Percentiles rank a stretch among this genome's conserved stretches.
Evolutionary conservation across 2,797 vertebrate species (phyloP).

Genomic region (Coluber constrictor): DNA sequence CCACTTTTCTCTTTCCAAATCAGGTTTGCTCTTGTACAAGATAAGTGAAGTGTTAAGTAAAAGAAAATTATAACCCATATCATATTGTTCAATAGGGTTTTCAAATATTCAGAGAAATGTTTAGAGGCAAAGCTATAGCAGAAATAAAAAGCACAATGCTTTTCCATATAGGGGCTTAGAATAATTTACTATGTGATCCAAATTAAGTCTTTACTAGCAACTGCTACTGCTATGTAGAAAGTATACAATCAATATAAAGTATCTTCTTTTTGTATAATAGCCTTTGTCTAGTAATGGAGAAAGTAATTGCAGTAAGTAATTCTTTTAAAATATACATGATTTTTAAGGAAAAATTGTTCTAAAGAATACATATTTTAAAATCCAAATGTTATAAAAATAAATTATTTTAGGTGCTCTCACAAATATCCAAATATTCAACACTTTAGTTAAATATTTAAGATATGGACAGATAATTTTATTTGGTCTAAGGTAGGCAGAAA

Average conservation of each 20-base stretch:
- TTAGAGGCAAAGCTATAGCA: background rate
- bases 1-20: background rate
- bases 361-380: slow-evolving; percentile 2
- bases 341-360: background rate
- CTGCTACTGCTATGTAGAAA: background rate
- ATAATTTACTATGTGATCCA: background rate
- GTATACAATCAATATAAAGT: background rate
- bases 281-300: background rate
- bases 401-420: background rate
- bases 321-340: background rate
- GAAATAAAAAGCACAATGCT: background rate
- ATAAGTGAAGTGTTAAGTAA: background rate
- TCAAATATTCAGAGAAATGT: background rate
- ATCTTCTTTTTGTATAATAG: background rate
- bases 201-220: background rate
- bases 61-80: background rate
- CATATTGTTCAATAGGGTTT: background rate
- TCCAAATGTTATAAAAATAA: background rate
- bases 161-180: background rate
- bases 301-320: background rate
- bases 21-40: background rate
- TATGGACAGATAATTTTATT: background rate
- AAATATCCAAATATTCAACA: background rate
- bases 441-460: background rate
- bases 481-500: background rate